Conservation (phyloP, 2,888 invertebrate genomes). For the Alsophila aescularia region DNA sequence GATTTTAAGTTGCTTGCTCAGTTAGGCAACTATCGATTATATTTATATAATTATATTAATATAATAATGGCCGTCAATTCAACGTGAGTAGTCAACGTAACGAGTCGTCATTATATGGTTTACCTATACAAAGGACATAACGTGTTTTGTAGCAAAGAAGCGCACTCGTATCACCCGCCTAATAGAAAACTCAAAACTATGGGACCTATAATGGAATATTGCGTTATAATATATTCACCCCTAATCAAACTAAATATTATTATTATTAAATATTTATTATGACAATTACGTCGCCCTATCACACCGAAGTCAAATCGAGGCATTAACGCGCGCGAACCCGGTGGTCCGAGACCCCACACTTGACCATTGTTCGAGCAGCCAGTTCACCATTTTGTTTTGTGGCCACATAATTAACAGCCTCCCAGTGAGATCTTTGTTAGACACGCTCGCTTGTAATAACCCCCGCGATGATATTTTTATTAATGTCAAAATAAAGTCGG, state of each 20-base stretch:
- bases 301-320: constrained; percentile 58
- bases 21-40: no score
- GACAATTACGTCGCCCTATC: constrained; percentile 53
- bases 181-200: neutral
- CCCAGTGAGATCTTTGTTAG: constrained; percentile 81
- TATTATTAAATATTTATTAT: no score
- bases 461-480: constrained; percentile 83
- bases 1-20: no score
- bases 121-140: no score
- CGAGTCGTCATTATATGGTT: no score
- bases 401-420: constrained; percentile 81
- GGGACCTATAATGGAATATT: neutral
- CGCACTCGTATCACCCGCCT: no score
- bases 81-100: no score
- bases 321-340: constrained; percentile 53
- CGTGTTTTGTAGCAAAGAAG: no score
- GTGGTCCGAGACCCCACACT: constrained; percentile 78
- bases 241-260: constrained; percentile 22
- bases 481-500: constrained; percentile 81
- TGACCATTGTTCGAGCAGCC: constrained; percentile 72
- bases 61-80: no score
- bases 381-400: constrained; percentile 77
- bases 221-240: constrained; percentile 6
- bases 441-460: constrained; percentile 82
- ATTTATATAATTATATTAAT: no score